A percentile compares a stretch with the other conserved stretches of the same genome.
Evolutionary conservation across 2,888 invertebrate genomes (phyloP).

Genomic region (Hololepta plana): DNA sequence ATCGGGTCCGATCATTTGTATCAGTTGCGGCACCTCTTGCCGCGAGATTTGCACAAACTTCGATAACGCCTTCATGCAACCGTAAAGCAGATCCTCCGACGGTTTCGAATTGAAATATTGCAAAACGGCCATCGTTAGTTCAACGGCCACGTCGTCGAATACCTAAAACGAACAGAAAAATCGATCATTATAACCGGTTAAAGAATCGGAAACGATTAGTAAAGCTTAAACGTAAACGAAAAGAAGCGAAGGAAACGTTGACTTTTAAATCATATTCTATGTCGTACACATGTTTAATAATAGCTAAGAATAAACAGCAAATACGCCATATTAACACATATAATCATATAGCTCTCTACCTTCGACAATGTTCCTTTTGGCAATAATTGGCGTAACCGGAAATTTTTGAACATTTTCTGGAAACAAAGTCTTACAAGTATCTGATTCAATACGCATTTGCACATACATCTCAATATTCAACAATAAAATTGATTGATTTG

Average conservation of each 20-base stretch:
- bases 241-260: slow-evolving; percentile 2
- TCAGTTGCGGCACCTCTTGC: slow-evolving; percentile 71
- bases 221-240: slow-evolving; percentile 1
- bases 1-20: slow-evolving; percentile 81
- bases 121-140: slow-evolving; percentile 76
- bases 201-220: too few species aligned
- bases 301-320: too few species aligned
- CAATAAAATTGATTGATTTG: too few species aligned
- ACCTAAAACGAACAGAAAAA: slow-evolving; percentile 49
- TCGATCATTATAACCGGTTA: slow-evolving; percentile 5
- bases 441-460: too few species aligned
- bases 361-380: slow-evolving; percentile 43
- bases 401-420: slow-evolving; percentile 48
- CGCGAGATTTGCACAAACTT: slow-evolving; percentile 54
- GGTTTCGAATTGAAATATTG: slow-evolving; percentile 74
- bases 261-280: too few species aligned
- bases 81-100: slow-evolving; percentile 59
- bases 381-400: slow-evolving; percentile 41
- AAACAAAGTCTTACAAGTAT: slow-evolving; percentile 30
- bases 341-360: too few species aligned
- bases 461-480: too few species aligned
- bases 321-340: too few species aligned
- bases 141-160: slow-evolving; percentile 85
- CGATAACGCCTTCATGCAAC: slow-evolving; percentile 61
- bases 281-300: too few species aligned